phyloP scores from a whole-genome alignment of 1,140 invertebrate genomes.

The Drosophila ambigua region DNA sequence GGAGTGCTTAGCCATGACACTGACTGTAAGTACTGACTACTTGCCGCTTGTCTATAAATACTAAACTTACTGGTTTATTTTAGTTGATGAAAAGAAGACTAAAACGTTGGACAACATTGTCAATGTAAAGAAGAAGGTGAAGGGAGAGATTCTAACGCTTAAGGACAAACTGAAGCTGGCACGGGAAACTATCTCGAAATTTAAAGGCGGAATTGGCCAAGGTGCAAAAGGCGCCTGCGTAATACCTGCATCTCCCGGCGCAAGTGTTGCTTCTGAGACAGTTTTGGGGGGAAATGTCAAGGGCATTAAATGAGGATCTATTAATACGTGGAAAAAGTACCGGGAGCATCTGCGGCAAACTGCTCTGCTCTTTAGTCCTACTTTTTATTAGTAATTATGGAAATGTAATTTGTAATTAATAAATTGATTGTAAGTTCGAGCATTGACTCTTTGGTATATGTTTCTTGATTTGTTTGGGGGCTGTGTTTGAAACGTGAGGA shows the following conservation, averaged over 20 bases:
- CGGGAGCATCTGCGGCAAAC: neutral
- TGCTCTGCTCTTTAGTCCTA: too few relatives aligned
- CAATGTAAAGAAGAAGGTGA: constrained; percentile 92
- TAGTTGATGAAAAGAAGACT: constrained; percentile 97
- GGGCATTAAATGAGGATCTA: neutral
- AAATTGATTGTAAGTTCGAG: too few relatives aligned
- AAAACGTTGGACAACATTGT: constrained; percentile 91
- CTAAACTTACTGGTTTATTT: constrained; percentile 52
- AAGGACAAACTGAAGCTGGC: constrained; percentile 95
- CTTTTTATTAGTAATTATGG: too few relatives aligned
- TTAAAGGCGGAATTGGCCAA: constrained; percentile 95
- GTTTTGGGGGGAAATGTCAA: neutral
- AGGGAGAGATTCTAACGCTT: constrained; percentile 92
- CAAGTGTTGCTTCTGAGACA: too few relatives aligned
- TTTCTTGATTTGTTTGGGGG: too few relatives aligned
- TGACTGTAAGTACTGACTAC: constrained; percentile 89
- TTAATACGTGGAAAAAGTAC: neutral
- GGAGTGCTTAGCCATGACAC: constrained; percentile 89
- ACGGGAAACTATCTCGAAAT: constrained; percentile 94
- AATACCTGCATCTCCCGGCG: neutral
- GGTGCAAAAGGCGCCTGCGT: constrained; percentile 84
- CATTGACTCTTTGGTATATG: too few relatives aligned
- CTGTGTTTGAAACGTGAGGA: too few relatives aligned
- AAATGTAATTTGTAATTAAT: neutral
- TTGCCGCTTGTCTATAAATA: neutral